Evolutionary conservation across 2,888 invertebrate genomes (phyloP), one percentile per base, ranked within the genome.

Genomic region (Ectemnius cavifrons): DNA sequence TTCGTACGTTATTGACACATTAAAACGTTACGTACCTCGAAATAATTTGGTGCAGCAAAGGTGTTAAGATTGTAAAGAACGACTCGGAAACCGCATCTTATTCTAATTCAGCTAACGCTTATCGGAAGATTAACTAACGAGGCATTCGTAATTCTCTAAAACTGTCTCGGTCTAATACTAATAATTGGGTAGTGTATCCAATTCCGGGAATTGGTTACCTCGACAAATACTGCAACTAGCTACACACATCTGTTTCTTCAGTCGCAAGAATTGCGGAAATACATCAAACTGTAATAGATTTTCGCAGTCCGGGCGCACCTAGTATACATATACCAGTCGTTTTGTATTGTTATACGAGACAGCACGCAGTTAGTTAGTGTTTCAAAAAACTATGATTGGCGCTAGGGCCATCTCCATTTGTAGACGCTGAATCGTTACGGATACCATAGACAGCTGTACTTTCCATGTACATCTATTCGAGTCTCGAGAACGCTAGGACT

Each of bases 11-110:
- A 78, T 23, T 61, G 64, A 75, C 73, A 73, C 59, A 72, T 68
- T 28, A 13, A 66, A 63, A 66, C 61, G 60, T 67, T 70, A 56
- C 70, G 67, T 66, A 71, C 56, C 49, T 18, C 71, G 74, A 80
- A 82, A 79, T 67, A 75, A 84, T 84, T 84, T 84, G 84, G 84
- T 84, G 82, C 81, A 80, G 75, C 78, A 76, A 78, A 76, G 79
- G 78, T 67, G 68, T 78, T 46, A 65, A 37, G 45, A 63, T 63
- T 58, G 66, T 61, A 18, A 14, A 28, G 56, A 69, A 63, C 71
- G 75, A 62, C 56, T 65, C 37, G 23, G 56, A 61, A 77, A 72
- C 64, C 75, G 71, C 73, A 67, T 63, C 64, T 66, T 77, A 77
- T 23, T 59, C 68, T 77, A 77, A 63, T 47, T 65, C 63, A 58